A percentile compares a stretch with the other conserved stretches of the same genome.
These are phyloP conservation scores for Lithodes maja DNA, from an alignment of 2,888 invertebrate genomes.

Conservation along the genomic window DNA sequence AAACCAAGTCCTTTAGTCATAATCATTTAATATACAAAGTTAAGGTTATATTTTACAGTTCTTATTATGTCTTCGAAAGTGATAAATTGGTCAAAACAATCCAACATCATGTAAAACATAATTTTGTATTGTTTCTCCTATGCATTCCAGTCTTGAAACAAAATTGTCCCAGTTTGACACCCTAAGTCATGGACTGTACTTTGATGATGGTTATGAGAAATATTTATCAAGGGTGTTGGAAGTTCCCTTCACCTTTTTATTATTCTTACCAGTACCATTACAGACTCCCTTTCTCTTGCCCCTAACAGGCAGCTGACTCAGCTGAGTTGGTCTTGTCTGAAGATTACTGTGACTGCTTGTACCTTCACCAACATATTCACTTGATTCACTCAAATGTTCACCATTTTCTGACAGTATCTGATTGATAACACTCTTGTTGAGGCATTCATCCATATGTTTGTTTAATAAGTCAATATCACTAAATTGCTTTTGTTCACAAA, in stretches of 20 bases:
- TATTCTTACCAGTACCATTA: slow-evolving; percentile 10
- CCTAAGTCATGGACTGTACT: no score
- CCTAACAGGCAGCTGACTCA: background rate
- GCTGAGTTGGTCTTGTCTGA: background rate
- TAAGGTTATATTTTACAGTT: no score
- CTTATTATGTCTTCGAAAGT: no score
- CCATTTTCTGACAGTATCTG: slow-evolving; percentile 30
- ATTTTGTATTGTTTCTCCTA: no score
- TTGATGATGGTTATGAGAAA: slow-evolving; percentile 18
- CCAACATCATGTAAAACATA: no score
- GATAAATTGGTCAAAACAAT: no score
- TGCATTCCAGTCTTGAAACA: no score
- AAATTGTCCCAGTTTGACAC: no score
- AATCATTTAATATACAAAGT: no score
- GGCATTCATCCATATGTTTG: slow-evolving; percentile 55
- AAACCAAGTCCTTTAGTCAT: no score
- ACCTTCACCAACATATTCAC: background rate
- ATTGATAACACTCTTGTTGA: slow-evolving; percentile 35
- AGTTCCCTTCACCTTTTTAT: slow-evolving; percentile 19
- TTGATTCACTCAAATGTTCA: background rate
- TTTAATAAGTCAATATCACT: slow-evolving; percentile 13
- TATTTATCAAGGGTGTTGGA: slow-evolving; percentile 46
- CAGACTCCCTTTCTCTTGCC: slow-evolving; percentile 40
- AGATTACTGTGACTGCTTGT: background rate
- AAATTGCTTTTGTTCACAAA: slow-evolving; percentile 39